Base-by-base conservation (phyloP, 2,113 vertebrate genomes). In the Lates calcarifer region DNA sequence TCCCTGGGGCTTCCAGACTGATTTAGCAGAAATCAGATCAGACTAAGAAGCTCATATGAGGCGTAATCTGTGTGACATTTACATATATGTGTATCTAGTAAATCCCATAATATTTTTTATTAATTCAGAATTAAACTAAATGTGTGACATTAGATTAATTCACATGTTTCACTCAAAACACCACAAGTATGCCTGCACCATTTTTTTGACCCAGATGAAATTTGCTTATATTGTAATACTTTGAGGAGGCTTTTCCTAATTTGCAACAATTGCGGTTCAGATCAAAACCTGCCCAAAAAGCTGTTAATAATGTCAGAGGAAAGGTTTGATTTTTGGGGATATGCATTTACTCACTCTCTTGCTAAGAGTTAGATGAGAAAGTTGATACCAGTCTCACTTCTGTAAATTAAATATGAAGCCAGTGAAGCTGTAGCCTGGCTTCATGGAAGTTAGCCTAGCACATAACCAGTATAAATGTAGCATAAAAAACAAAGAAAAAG, bases 61-160 rank as follows among this genome's bases (percentile, higher is more conserved):
- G 67, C 49, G 35, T 93, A 91, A 94, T 92, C 93, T 91, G 85
- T 87, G 89, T 87, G 85, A 94, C 88, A 93, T 93, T 93, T 94
- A 92, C 91, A 93, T 91, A 66, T 90, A 91, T 83, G 83, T 85
- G 79, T 88, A 86, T 90, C 74, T 78, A 79, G 69, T 80, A 88
- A 93, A 93, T 92, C 92, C 89, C 72, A 81, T 90, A 89, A 91
- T 88, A 85, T 87, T 90, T 88, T 77, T 86, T 83, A 89, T 82
- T 92, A 89, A 90, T 86, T 90, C 82, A 85, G 88, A 89, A 86
- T 91, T 88, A 85, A 90, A 91, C 65, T 71, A 64, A 80, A 91
- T 41, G 77, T 79, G 91, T 84, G 84, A 88, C 12, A 39, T 67
- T 62, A 58, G 77, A 83, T 87, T 86, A 70, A 76, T 77, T 90